phyloP scores from a whole-genome alignment of 2,888 invertebrate genomes.

The Hyppa rectilinea region DNA sequence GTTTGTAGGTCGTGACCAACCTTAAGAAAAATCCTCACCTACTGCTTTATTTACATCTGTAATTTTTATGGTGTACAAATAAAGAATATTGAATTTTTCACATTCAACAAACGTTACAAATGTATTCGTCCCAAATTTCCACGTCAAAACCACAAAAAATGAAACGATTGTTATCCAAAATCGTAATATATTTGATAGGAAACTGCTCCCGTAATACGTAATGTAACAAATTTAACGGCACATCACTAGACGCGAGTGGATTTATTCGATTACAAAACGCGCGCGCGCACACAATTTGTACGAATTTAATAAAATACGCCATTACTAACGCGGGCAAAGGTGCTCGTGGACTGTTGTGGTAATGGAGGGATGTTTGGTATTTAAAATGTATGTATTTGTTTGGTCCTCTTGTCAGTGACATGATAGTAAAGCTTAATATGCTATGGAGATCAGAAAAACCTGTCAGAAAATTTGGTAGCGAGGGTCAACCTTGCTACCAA shows the following conservation, averaged over 20 bases:
- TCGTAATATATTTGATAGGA: slow-evolving; percentile 49
- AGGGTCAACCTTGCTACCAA: no score
- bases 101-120: neutral
- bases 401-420: neutral
- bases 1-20: no score
- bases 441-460: neutral
- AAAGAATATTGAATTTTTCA: no score
- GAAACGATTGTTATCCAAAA: slow-evolving; percentile 54
- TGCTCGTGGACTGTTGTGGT: slow-evolving; percentile 11
- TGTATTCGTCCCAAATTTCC: slow-evolving; percentile 4
- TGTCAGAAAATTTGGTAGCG: neutral
- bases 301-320: slow-evolving; percentile 63
- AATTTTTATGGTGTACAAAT: no score
- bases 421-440: neutral
- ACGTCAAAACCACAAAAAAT: slow-evolving; percentile 21
- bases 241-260: slow-evolving; percentile 50
- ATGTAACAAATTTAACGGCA: slow-evolving; percentile 56
- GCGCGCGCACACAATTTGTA: slow-evolving; percentile 57
- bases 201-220: slow-evolving; percentile 52
- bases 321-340: slow-evolving; percentile 46
- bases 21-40: no score
- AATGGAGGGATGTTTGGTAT: neutral
- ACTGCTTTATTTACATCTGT: no score
- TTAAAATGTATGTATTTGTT: neutral
- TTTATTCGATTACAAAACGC: slow-evolving; percentile 61